Evolutionary conservation across 2,888 invertebrate species (phyloP), one percentile per base, ranked within the genome.

Genomic region (Cataglyphis albicans): DNA sequence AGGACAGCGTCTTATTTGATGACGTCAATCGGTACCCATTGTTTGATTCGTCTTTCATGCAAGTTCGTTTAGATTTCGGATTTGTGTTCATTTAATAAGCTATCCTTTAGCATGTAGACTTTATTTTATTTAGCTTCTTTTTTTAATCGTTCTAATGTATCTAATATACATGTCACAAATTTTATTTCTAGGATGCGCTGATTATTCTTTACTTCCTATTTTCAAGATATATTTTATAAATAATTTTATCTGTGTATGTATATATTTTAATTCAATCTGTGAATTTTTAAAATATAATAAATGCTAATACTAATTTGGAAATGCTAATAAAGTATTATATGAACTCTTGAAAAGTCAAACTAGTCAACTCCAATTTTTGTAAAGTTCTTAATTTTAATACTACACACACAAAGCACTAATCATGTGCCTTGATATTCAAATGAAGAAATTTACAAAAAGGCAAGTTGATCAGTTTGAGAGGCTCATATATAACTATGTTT

Each of bases 241-340:
- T 55, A 2, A 41, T 29, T 73, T 41, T n/a, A 57, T 41, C 59
- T 73, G 29, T 15, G 1, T 61, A 6, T n/a, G 15, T 7, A 15
- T n/a, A n/a, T 63, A 1, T 44, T 3, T 52, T 21, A 15, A 70
- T 35, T n/a, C n/a, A 74, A 38, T n/a, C 15, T 32, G 12, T 61
- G 61, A 41, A 32, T 44, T 44, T 74, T 7, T 44, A 2, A 1
- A n/a, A 59, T 1, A n/a, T 55, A 61, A 72, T 18, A 72, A 59
- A 25, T 2, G 9, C 2, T 61, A 25, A 29, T 59, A 59, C 1
- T n/a, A 4, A 25, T 29, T 41, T 4, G n/a, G 59, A 35, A n/a
- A 35, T 48, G 18, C 38, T n/a, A 68, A 68, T n/a, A 52, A n/a
- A 52, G n/a, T 52, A 52, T 52, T 52, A n/a, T 52, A n/a, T n/a